A percentile compares a stretch with the other conserved stretches of the same genome.
Conservation (phyloP, 1,140 invertebrate genomes). For the Chelonus insularis region DNA sequence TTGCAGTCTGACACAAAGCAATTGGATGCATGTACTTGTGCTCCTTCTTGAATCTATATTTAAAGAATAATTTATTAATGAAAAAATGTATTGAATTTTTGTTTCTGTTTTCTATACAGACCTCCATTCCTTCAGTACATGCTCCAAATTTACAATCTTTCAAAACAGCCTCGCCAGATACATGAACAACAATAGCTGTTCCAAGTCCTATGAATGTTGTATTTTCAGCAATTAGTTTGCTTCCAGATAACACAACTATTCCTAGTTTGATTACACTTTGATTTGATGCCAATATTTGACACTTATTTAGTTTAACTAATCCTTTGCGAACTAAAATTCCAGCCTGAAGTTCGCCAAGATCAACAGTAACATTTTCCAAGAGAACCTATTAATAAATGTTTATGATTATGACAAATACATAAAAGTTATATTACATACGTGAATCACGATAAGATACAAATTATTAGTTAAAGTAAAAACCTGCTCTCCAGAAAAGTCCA, state of each 20-base stretch:
- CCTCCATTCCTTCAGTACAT: constrained; percentile 51
- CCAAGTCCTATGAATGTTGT: constrained; percentile 48
- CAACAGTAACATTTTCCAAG: constrained; percentile 49
- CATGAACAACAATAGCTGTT: constrained; percentile 45
- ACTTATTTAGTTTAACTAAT: constrained; percentile 41
- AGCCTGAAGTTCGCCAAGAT: constrained; percentile 47
- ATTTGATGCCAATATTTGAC: constrained; percentile 45
- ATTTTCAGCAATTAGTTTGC: constrained; percentile 45
- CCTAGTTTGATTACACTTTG: constrained; percentile 50
- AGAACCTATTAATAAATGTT: constrained; percentile 38
- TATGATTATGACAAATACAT: not conserved
- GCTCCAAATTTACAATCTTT: constrained; percentile 45
- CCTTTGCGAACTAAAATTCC: constrained; percentile 50
- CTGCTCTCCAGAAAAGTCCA: constrained; percentile 52
- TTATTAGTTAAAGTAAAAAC: constrained; percentile 32
- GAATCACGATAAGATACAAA: constrained; percentile 11
- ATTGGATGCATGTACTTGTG: constrained; percentile 37
- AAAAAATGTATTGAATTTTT: too few species aligned
- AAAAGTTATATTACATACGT: too few species aligned
- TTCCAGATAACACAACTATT: constrained; percentile 49
- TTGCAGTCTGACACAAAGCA: constrained; percentile 47
- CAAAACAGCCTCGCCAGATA: constrained; percentile 41
- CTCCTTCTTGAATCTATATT: constrained; percentile 45
- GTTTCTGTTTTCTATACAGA: too few species aligned
- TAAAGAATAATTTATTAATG: too few species aligned